Evolutionary conservation across 2,113 vertebrate species (phyloP).

Genomic region (Lipophrys pholis): DNA sequence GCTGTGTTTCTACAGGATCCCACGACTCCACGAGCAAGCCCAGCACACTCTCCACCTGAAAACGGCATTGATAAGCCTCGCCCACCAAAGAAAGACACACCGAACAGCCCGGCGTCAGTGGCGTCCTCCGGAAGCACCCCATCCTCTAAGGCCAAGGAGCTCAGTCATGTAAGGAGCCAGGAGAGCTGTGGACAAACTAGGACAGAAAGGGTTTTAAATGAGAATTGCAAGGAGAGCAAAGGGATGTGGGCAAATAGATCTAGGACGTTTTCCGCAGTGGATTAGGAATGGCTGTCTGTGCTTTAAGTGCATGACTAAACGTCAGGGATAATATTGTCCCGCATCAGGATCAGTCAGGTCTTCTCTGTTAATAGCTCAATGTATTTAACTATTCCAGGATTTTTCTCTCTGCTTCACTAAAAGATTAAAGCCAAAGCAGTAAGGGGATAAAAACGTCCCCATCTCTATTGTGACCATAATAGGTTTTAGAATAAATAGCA

Average conservation of each 20-base stretch:
- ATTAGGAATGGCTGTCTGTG: conserved; percentile 79
- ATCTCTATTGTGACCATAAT: conserved; percentile 83
- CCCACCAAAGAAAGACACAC: conserved; percentile 96
- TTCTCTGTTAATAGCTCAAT: conserved; percentile 80
- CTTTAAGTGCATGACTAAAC: conserved; percentile 83
- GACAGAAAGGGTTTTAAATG: conserved; percentile 65
- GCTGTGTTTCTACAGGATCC: conserved; percentile 86
- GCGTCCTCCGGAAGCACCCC: conserved; percentile 98
- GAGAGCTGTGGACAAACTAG: conserved; percentile 61
- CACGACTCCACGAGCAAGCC: conserved; percentile 94
- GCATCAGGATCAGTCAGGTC: conserved; percentile 80
- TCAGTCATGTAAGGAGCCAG: conserved; percentile 91
- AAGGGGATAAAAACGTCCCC: conserved; percentile 78
- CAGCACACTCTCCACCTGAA: conserved; percentile 95
- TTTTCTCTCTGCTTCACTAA: conserved; percentile 71
- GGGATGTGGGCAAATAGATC: conserved; percentile 69
- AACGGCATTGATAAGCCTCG: conserved; percentile 97
- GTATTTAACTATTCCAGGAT: conserved; percentile 81
- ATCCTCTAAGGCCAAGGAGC: conserved; percentile 99
- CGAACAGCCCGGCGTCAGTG: conserved; percentile 96
- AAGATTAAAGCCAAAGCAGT: conserved; percentile 82
- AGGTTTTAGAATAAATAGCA: conserved; percentile 85
- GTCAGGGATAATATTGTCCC: conserved; percentile 83
- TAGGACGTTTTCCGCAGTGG: conserved; percentile 71
- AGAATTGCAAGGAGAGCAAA: conserved; percentile 60